Conservation (phyloP, 2,797 vertebrate species). For the Rallus crepitans region DNA sequence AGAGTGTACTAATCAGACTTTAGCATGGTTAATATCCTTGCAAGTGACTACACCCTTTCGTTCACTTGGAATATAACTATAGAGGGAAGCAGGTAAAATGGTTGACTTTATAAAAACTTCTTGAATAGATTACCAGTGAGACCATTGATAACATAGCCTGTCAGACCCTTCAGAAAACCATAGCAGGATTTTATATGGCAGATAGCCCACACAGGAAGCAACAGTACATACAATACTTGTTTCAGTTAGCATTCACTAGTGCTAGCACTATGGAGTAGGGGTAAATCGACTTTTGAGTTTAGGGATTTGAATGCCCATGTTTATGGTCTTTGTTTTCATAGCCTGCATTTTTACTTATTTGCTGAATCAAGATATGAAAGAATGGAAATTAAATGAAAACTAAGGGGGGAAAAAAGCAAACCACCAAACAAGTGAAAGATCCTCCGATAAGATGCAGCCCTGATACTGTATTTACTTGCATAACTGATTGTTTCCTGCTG, state of each 20-base stretch:
- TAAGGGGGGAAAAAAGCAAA: accelerated
- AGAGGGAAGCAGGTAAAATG: neutral
- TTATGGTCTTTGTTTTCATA: neutral
- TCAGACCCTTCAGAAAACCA: neutral
- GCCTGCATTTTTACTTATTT: neutral
- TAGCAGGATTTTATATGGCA: neutral
- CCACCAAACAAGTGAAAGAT: neutral
- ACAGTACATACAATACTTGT: neutral
- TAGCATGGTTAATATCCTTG: neutral
- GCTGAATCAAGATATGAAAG: neutral
- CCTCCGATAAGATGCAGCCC: neutral
- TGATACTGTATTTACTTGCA: neutral
- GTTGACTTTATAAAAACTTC: neutral
- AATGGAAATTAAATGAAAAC: neutral
- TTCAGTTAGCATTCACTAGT: neutral
- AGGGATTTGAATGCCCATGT: neutral
- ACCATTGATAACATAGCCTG: neutral
- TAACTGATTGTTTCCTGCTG: neutral
- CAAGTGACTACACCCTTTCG: neutral
- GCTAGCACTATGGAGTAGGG: neutral
- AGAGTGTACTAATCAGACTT: neutral
- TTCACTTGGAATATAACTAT: neutral
- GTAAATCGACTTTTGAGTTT: neutral
- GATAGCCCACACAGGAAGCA: neutral
- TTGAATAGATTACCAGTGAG: neutral